phyloP scores from a whole-genome alignment of 2,797 vertebrate species.

The Gallinago solitaria region DNA sequence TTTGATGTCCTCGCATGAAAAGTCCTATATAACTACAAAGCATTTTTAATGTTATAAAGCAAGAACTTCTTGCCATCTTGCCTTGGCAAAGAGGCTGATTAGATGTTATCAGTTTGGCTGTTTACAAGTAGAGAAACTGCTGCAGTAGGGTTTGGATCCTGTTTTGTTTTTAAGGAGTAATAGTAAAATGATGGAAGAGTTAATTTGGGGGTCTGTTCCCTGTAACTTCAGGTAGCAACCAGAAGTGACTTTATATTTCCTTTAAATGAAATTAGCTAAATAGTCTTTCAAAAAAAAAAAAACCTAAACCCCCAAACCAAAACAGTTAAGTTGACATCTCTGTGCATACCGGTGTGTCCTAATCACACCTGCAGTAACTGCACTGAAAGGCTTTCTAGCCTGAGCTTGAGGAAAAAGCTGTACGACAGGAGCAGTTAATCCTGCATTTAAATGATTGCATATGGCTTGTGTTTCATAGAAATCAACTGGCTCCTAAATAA shows the following conservation, averaged over 20 bases:
- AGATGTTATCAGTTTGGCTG: slow-evolving; percentile 67
- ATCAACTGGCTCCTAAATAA: background rate
- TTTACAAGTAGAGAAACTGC: slow-evolving; percentile 60
- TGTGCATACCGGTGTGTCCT: background rate
- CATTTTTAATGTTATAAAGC: slow-evolving; percentile 69
- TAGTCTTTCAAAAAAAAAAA: background rate
- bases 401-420: background rate
- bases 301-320: background rate
- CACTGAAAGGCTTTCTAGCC: background rate
- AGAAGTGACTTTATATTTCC: background rate
- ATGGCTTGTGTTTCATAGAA: background rate
- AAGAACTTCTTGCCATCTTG: slow-evolving; percentile 67
- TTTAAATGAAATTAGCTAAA: background rate
- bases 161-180: slow-evolving; percentile 18
- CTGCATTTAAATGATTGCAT: background rate
- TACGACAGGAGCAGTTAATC: background rate
- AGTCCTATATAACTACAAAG: slow-evolving; percentile 69
- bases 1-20: slow-evolving; percentile 75
- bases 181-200: background rate
- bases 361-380: background rate
- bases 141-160: slow-evolving; percentile 30
- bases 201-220: background rate
- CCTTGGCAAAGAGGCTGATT: slow-evolving; percentile 57
- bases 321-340: background rate
- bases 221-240: background rate